Percentiles rank a stretch among this genome's conserved stretches.
Evolutionary conservation across 1,140 invertebrate genomes (phyloP).

Genomic region (Caenorhabditis briggsae): DNA sequence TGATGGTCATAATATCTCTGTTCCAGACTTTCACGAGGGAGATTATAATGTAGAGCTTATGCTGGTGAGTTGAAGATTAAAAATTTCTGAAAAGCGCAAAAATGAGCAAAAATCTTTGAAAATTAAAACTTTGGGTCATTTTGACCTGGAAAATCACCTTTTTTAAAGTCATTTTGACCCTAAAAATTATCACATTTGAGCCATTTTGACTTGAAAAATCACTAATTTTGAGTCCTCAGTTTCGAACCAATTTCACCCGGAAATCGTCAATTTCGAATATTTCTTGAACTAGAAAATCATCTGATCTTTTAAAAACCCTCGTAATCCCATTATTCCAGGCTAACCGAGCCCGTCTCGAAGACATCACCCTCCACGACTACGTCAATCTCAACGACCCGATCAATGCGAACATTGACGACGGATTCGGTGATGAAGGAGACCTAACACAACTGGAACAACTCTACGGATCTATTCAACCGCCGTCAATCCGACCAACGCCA

Average conservation of each 20-base stretch:
- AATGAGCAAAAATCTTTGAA: neutral
- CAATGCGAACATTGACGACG: neutral
- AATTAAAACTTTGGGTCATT: neutral
- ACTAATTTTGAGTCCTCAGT: too few relatives aligned
- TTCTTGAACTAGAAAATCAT: too few relatives aligned
- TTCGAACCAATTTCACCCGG: too few relatives aligned
- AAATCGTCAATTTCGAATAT: too few relatives aligned
- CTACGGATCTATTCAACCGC: neutral
- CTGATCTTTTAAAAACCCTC: too few relatives aligned
- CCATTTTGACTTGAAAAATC: neutral
- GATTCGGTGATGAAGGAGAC: neutral
- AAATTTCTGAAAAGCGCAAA: too few relatives aligned
- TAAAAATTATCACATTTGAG: neutral
- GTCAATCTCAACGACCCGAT: slow-evolving; percentile 24
- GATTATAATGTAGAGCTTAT: slow-evolving; percentile 31
- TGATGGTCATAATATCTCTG: slow-evolving; percentile 90
- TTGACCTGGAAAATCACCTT: too few relatives aligned
- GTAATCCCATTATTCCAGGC: neutral
- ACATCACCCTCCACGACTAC: slow-evolving; percentile 98
- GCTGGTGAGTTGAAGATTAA: neutral
- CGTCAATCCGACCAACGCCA: neutral
- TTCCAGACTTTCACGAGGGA: slow-evolving; percentile 90
- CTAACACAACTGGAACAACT: neutral
- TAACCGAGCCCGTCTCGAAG: slow-evolving; percentile 91
- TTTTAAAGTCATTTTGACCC: too few relatives aligned